Evolutionary conservation across 2,888 invertebrate genomes (phyloP).

Genomic region (Congeria kusceri): DNA sequence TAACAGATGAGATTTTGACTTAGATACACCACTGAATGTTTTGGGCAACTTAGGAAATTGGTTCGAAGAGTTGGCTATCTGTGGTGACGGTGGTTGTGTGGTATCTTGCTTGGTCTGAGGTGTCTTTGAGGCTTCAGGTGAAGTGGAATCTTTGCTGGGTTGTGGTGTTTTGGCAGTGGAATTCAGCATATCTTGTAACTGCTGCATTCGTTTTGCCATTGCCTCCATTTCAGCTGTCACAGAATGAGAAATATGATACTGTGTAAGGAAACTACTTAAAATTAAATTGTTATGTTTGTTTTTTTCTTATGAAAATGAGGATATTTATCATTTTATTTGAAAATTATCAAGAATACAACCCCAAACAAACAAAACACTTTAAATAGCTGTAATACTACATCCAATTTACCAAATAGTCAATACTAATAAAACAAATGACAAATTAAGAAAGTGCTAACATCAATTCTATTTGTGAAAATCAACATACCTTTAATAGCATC

Average conservation of each 20-base stretch:
- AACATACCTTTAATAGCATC: background rate
- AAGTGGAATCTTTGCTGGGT: too few species aligned
- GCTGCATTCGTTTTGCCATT: constrained; percentile 77
- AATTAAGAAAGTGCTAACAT: background rate
- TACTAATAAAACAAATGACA: background rate
- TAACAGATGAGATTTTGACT: too few species aligned
- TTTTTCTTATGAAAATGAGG: too few species aligned
- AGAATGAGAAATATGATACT: background rate
- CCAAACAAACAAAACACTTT: too few species aligned
- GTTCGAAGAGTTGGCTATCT: background rate
- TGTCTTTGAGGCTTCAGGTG: too few species aligned
- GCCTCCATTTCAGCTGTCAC: constrained; percentile 70
- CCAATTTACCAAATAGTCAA: constrained; percentile 11
- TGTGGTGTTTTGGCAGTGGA: constrained; percentile 3
- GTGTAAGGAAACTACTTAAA: too few species aligned
- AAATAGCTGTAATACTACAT: too few species aligned
- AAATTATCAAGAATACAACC: too few species aligned
- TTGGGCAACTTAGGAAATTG: constrained; percentile 21
- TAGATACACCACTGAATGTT: background rate
- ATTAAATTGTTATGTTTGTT: too few species aligned
- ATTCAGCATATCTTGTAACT: constrained; percentile 69
- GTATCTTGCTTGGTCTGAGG: too few species aligned
- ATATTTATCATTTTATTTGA: too few species aligned
- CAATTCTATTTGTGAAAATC: background rate
- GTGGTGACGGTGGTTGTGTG: too few species aligned